Base-by-base conservation (phyloP, 1,140 invertebrate genomes). In the Zaprionus tsacasi region DNA sequence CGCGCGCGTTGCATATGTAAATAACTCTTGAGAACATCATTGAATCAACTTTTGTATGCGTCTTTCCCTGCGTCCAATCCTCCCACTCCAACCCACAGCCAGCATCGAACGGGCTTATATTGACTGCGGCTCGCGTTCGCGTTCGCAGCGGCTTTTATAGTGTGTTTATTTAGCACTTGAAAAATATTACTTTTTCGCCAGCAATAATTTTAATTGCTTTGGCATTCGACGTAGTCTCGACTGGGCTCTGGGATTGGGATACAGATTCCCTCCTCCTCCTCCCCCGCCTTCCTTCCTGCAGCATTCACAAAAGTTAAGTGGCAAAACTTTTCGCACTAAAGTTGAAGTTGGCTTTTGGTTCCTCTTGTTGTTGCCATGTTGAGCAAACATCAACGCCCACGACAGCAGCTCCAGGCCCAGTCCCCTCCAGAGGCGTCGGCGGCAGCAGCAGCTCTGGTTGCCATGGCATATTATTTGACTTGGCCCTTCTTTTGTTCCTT, bases 121-220 rank as follows among this genome's bases (percentile, higher is more conserved):
- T 70, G 72, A 59, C 61, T 65, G 30, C 17, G 66, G 60, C 66
- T 55, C 61, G 70, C 76, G 58, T 76, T 45, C 40, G n/a, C 40
- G 6, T 13, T 76, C 67, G 81, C 65, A 66, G 76, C 61, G 74
- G 76, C 71, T 83, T 87, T 85, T 90, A 85, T 89, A 90, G 80
- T 89, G 81, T 91, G 89, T 91, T 91, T 91, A 88, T 86, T 89
- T 91, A 85, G 81, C 88, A 91, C 88, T 91, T 89, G 81, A 80
- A 91, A 91, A 91, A 91, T 91, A 91, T 91, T 91, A 90, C 81
- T 91, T 91, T 91, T 79, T 89, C 71, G 80, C 83, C 73, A 64
- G 88, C 88, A 91, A 91, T 91, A 91, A 91, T 91, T 91, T 91
- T 91, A 91, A 91, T 91, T 91, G 89, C 88, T 91, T 91, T 91